These are phyloP conservation scores for Netelia melanura DNA, from an alignment of 2,888 invertebrate genomes.

Conservation along the genomic window DNA sequence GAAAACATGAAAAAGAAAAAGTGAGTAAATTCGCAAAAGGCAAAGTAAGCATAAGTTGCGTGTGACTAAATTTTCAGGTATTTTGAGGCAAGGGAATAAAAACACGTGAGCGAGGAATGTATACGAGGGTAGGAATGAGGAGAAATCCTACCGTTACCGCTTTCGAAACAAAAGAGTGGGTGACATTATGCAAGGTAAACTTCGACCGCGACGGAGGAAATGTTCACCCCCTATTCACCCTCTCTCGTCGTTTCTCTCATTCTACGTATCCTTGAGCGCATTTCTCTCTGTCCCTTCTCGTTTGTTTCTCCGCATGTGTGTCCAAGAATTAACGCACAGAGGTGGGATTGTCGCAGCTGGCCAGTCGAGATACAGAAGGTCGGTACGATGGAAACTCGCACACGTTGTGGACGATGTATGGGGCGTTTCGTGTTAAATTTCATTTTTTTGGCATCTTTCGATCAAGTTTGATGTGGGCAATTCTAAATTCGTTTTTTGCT, in stretches of 20 bases:
- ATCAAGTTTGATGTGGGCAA: no score
- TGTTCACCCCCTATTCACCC: slow-evolving; percentile 63
- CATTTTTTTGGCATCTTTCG: no score
- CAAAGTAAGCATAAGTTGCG: slow-evolving; percentile 37
- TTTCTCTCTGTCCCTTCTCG: slow-evolving; percentile 45
- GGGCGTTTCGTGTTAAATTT: no score
- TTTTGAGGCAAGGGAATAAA: slow-evolving; percentile 47
- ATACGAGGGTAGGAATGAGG: background rate
- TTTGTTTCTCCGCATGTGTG: slow-evolving; percentile 69
- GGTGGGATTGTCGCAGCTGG: slow-evolving; percentile 82
- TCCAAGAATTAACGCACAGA: slow-evolving; percentile 81
- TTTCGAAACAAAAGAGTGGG: slow-evolving; percentile 66
- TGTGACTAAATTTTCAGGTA: slow-evolving; percentile 38
- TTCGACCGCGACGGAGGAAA: slow-evolving; percentile 71
- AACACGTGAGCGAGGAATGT: slow-evolving; percentile 14
- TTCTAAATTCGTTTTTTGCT: no score
- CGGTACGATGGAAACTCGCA: slow-evolving; percentile 54
- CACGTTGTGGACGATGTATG: slow-evolving; percentile 39
- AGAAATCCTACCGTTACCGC: slow-evolving; percentile 26
- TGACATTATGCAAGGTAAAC: slow-evolving; percentile 81
- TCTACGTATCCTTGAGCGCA: slow-evolving; percentile 74
- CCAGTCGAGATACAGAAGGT: slow-evolving; percentile 80
- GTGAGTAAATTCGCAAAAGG: slow-evolving; percentile 22
- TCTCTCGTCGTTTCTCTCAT: slow-evolving; percentile 68
- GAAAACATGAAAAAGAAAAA: slow-evolving; percentile 18